phyloP scores from a whole-genome alignment of 2,113 vertebrate genomes.

The Cottus gobio region DNA sequence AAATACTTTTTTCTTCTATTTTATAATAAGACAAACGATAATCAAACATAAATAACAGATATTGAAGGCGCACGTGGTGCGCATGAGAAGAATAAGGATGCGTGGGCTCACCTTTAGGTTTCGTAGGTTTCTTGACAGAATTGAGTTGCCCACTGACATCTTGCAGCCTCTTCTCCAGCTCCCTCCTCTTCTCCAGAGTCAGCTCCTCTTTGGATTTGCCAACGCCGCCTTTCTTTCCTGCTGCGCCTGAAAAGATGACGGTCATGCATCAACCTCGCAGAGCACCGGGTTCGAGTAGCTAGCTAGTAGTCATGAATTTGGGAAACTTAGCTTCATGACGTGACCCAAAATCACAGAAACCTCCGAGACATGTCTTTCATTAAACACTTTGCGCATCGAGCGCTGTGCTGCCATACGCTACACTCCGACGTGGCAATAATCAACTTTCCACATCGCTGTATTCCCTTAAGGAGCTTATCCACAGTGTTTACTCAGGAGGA shows the following conservation, averaged over 20 bases:
- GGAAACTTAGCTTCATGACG: not conserved
- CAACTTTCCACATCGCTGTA: not conserved
- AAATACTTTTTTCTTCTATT: no score
- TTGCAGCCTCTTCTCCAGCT: constrained; percentile 92
- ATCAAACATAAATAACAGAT: no score
- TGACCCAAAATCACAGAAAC: not conserved
- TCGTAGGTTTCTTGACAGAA: constrained; percentile 91
- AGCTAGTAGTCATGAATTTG: not conserved
- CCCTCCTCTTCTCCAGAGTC: constrained; percentile 92
- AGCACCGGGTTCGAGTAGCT: no score
- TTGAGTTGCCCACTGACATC: constrained; percentile 96
- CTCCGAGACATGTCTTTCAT: not conserved
- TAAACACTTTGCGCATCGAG: not conserved
- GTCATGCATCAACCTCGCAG: not conserved
- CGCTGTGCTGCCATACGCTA: not conserved
- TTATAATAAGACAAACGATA: not conserved
- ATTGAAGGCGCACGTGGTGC: not conserved
- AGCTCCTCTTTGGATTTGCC: constrained; percentile 95
- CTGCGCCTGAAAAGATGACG: constrained; percentile 47
- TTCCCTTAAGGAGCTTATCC: not conserved
- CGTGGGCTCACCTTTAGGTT: constrained; percentile 86
- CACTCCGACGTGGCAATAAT: not conserved
- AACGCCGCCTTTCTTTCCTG: constrained; percentile 84
- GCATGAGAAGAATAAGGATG: not conserved
- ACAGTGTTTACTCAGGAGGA: constrained; percentile 7